Evolutionary conservation across 1,140 invertebrate genomes (phyloP), one percentile per base, ranked within the genome.

Genomic region (Achatina immaculata): DNA sequence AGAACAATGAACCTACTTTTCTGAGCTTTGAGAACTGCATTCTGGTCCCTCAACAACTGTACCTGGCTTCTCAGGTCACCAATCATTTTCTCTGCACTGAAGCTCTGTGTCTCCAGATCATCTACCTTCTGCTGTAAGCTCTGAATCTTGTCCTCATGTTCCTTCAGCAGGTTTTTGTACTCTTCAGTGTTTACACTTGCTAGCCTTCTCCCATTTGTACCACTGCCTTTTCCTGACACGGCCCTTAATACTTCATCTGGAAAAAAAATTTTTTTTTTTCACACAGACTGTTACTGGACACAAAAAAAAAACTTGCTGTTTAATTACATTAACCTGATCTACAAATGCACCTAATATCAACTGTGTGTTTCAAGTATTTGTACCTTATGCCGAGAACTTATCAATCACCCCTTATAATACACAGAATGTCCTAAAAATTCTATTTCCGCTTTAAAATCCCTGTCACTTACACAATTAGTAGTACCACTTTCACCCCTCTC

Each of bases 41-140:
- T 97, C 91, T 98, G 96, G 91, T 97, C 96, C 86, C 94, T 95
- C 19, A 98, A 91, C 86, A 96, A 95, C 16, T 94, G 94, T 72
- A 96, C 94, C 19, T 94, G 93, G 16, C 94, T 92, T 85, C 93
- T 92, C 45, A 96, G 91, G 89, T 97, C 95, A 62, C 94, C 93
- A 1, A 96, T 90, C 85, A 95, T 93, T 55, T 91, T 87, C 93
- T 95, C 90, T 38, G 83, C 43, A 43, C 80, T 74, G 48, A 81
- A 78, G 75, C 88, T 81, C 78, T 90, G 88, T 9, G 75, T 48
- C 75, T 90, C 85, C 34, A 91, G 51, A 71, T 86, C 85, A 38
- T 86, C 82, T 36, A 91, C 79, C 80, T 91, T 82, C 68, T 93
- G 88, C 58, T 83, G 82, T 31, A 80, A 66, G 24, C 31, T 43